A percentile compares a stretch with the other conserved stretches of the same genome.
phyloP scores from a whole-genome alignment of 1,140 invertebrate genomes.

The Trichonephila clavipes region DNA sequence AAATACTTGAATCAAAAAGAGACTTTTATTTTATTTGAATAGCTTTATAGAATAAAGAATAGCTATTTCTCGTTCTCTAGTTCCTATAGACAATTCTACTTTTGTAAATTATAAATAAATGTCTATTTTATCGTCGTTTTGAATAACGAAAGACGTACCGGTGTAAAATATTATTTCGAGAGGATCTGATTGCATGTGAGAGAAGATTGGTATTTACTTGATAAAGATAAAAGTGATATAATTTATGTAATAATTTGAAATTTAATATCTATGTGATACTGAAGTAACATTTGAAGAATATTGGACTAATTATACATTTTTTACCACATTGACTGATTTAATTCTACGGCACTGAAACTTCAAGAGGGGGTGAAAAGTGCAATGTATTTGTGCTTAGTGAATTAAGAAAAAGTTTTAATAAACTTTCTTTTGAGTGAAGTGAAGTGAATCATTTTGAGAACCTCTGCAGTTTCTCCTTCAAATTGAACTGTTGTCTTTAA shows the following conservation, averaged over 20 bases:
- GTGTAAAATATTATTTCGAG: background rate
- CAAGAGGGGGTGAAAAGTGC: too few relatives aligned
- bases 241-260: background rate
- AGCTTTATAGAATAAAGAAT: background rate
- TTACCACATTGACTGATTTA: too few relatives aligned
- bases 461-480: too few relatives aligned
- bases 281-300: background rate
- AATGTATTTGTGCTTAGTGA: too few relatives aligned
- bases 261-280: background rate
- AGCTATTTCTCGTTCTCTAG: background rate
- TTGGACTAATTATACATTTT: too few relatives aligned
- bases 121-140: background rate
- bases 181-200: background rate
- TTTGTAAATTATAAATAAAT: background rate
- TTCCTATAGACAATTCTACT: constrained; percentile 9
- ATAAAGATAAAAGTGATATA: background rate
- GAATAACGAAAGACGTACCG: background rate
- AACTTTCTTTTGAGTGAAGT: too few relatives aligned
- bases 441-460: too few relatives aligned
- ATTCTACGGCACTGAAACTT: too few relatives aligned
- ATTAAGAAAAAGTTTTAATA: too few relatives aligned
- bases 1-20: background rate
- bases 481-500: background rate
- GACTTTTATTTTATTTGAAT: background rate
- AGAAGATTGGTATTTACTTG: background rate